Evolutionary conservation across 2,797 vertebrate genomes (phyloP), one percentile per base, ranked within the genome.

Genomic region (Aselliscus stoliczkanus): DNA sequence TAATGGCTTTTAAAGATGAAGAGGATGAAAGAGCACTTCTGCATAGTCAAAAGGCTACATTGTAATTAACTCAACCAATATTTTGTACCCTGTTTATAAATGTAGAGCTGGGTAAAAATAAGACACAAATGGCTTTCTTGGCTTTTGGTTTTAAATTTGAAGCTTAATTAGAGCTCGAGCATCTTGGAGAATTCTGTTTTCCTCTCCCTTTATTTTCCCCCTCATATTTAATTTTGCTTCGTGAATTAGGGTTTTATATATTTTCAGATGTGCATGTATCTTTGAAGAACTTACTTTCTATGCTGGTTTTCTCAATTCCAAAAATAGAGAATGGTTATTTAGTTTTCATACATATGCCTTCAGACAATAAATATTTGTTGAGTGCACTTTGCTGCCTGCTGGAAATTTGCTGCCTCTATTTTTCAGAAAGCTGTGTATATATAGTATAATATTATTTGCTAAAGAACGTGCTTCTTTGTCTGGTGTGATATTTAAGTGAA

Each of bases 101-200:
- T 94, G 92, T 88, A 91, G 94, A 97, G 37, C 87, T 73, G 89
- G 34, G 79, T 94, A 91, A 97, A 97, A 98, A 94, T 97, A 96
- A 96, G 54, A 93, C 76, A 94, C 93, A 96, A 95, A 94, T 97
- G 93, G 81, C 73, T 97, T 96, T 90, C 62, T 96, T 97, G 80
- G 90, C 76, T 96, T 96, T 94, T 69, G 84, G 89, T 87, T 96
- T 97, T 94, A 82, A 92, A 93, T 94, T 93, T 94, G 86, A 97
- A 96, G 90, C 73, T 84, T 94, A 97, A 96, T 98, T 97, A 96
- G 93, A 85, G 60, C 72, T 97, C 93, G 67, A 94, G 11, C 50
- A 85, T 95, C 88, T 92, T 95, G 79, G 77, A 88, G 76, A 97
- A 85, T 94, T 94, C 14, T 81, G 7, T 62, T 95, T 96, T 42